Conservation (phyloP, 2,888 invertebrate genomes). For the Apotomis capreana region DNA sequence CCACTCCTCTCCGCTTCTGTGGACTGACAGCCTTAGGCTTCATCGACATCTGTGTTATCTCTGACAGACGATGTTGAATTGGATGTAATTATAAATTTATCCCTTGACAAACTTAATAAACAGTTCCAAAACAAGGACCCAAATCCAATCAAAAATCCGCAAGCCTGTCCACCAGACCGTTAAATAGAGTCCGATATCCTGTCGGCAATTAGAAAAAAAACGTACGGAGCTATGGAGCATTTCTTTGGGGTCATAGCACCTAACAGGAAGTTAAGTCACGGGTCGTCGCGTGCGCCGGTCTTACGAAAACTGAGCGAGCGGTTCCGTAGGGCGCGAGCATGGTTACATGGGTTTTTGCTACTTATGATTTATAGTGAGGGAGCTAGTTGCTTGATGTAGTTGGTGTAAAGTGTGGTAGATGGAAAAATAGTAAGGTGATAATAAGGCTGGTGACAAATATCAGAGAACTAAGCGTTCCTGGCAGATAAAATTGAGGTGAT, state of each 20-base stretch:
- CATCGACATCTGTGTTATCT: too few relatives aligned
- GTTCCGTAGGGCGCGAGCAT: constrained; percentile 20
- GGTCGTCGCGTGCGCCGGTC: constrained; percentile 77
- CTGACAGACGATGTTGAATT: too few relatives aligned
- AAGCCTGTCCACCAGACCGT: constrained; percentile 62
- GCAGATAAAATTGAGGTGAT: too few relatives aligned
- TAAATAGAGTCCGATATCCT: constrained; percentile 70
- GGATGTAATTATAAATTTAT: too few relatives aligned
- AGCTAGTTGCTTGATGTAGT: too few relatives aligned
- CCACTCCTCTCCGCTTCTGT: too few relatives aligned
- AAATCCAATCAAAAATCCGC: constrained; percentile 32
- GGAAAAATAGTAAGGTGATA: too few relatives aligned
- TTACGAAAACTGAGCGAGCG: constrained; percentile 61
- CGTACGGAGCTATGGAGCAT: constrained; percentile 64
- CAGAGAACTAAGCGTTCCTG: too few relatives aligned
- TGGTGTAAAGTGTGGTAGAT: too few relatives aligned
- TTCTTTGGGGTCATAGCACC: constrained; percentile 83
- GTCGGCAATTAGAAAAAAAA: constrained; percentile 67
- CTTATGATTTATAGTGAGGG: too few relatives aligned
- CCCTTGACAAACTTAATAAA: neutral
- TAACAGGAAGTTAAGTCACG: constrained; percentile 78
- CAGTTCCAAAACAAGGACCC: constrained; percentile 9
- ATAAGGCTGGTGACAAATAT: too few relatives aligned
- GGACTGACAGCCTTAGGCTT: too few relatives aligned
- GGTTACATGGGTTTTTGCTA: neutral